Evolutionary conservation across 2,113 vertebrate genomes (phyloP), one percentile per base, ranked within the genome.

Genomic region (Thomomys bottae): DNA sequence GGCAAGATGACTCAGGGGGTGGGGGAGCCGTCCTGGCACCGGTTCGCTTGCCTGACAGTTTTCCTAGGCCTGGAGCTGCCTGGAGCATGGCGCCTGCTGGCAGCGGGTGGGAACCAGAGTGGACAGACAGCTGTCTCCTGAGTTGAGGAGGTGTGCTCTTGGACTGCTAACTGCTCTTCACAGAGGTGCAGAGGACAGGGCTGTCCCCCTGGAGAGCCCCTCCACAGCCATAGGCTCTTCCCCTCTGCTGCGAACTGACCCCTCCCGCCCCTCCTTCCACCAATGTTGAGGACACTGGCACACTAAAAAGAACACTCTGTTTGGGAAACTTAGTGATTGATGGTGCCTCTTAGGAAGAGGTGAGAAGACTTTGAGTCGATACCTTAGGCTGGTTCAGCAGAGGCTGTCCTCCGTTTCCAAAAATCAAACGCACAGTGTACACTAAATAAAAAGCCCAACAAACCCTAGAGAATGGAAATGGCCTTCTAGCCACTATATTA

Each of bases 31-130:
- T 54, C 14, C 20, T 28, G 15, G 26, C 17, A 36, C 34, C 20
- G 23, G 0, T 17, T n/a, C 71, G 30, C 34, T 20, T 8, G 5
- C 70, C 45, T 3, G 34, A 45, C 36, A 38, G 1, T 5, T 34
- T 18, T 2, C 1, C 21, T 6, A 4, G 20, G 3, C 18, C 21
- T 49, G 54, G 36, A 4, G 34, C 12, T 14, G 20, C 8, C 0
- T 66, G 28, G 30, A 40, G 71, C 14, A 54, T 10, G 14, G 49
- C 49, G 18, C 59, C 59, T 26, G 4, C 32, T n/a, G 9, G 20
- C 2, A 57, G 32, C 21, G 24, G 20, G 45, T 4, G 6, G 15
- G 12, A 61, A n/a, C 11, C 34, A 24, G 12, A 17, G 57, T 20
- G 21, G 57, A 49, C 45, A 21, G 34, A 34, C 2, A 34, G 10